Evolutionary conservation across 2,113 vertebrate species (phyloP), one percentile per base, ranked within the genome.

Genomic region (Macquaria ambigua): DNA sequence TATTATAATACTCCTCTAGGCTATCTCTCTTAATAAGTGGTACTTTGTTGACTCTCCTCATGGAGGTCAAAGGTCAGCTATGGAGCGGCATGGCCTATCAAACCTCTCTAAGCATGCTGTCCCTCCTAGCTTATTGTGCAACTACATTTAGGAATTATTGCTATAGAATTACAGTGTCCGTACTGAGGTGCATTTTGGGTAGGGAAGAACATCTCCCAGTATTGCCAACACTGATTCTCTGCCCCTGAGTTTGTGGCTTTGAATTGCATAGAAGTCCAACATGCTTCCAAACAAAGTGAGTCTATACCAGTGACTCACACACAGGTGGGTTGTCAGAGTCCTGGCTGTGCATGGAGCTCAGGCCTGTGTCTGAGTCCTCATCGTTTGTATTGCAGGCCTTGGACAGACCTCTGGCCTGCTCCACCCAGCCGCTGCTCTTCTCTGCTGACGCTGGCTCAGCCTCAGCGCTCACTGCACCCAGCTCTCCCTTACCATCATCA

Each of bases 311-410:
- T 0, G 98, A 99, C 87, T 99, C 98, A 46, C 97, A 98, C 61
- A 97, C 97, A 0, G 97, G 97, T 0, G 95, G 74, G 28, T 97
- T 97, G 92, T 99, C 98, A 0, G 98, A 99, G 94, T 99, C 98
- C 92, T 99, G 98, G 91, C 98, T 99, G 95, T 99, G 97, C 98
- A 99, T 99, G 31, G 98, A 99, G 88, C 98, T 99, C 90, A 99
- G 93, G 1, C 98, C 98, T 0, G 98, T 99, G 90, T 99, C 98
- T 15, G 98, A 99, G 90, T 99, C 98, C 89, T 99, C 98, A 43
- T 97, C 97, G 58, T 97, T 97, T 6, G 93, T 94, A 6, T 92
- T 91, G 52, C 95, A 94, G 83, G 91, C 94, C 87, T 97, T 97
- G 46, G 96, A 95, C 74, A 97, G 90, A 53, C 94, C 96, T n/a